Percentiles rank a stretch among this genome's conserved stretches.
Evolutionary conservation across 2,797 vertebrate species (phyloP).

Genomic region (Trichosurus vulpecula): DNA sequence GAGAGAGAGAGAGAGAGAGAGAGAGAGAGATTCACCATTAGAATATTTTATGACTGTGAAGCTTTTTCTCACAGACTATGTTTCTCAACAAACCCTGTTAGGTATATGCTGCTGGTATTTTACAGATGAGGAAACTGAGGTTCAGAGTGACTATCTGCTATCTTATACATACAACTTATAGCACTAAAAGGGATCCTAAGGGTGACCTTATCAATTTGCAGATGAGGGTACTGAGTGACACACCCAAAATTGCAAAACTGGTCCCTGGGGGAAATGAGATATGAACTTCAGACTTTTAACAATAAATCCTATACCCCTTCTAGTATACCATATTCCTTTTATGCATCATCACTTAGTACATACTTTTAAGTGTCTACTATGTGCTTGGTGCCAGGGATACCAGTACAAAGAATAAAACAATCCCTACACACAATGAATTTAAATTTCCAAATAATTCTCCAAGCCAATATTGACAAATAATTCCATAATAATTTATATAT

Average conservation of each 20-base stretch:
- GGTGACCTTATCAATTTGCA: background rate
- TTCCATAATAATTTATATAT: background rate
- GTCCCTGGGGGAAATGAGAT: background rate
- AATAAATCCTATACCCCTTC: background rate
- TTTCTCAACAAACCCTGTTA: background rate
- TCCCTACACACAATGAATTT: background rate
- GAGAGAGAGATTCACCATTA: background rate
- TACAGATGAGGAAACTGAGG: background rate
- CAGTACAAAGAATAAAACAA: background rate
- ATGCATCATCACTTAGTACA: background rate
- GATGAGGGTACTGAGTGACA: background rate
- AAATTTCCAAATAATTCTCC: background rate
- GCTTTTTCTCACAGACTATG: background rate
- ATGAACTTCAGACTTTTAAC: background rate
- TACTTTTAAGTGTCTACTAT: background rate
- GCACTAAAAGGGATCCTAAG: background rate
- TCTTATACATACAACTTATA: no score
- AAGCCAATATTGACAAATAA: background rate
- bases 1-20: accelerated
- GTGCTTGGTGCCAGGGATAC: background rate
- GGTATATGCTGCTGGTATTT: background rate
- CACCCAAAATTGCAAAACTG: background rate
- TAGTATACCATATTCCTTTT: background rate
- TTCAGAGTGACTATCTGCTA: background rate
- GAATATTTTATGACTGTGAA: background rate